These are phyloP conservation scores for Pygoscelis antarcticus DNA, from an alignment of 2,113 vertebrate genomes.

Conservation along the genomic window DNA sequence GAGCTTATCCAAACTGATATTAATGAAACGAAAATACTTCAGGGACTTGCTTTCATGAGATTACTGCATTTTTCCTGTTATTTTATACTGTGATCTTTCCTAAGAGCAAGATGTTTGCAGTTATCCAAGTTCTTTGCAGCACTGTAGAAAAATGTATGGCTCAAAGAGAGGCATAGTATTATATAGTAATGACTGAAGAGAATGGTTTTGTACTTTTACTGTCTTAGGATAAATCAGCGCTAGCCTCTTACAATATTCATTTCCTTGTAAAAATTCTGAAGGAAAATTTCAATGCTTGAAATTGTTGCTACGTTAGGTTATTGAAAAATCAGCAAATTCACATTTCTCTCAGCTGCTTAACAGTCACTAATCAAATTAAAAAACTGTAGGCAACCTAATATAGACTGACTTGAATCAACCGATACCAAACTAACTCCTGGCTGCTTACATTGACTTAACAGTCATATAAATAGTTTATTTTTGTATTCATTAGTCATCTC, in stretches of 20 bases:
- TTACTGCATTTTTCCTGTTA: not conserved
- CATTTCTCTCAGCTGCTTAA: not conserved
- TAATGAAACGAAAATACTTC: not conserved
- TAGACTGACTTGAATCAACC: not conserved
- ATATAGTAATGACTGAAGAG: not conserved
- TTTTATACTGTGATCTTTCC: not conserved
- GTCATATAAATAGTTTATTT: not conserved
- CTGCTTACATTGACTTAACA: not conserved
- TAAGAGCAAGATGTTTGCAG: not conserved
- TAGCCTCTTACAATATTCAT: not conserved
- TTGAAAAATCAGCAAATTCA: not conserved
- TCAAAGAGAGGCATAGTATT: not conserved
- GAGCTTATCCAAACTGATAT: not conserved
- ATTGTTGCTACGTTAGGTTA: rapidly evolving
- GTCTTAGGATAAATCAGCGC: not conserved
- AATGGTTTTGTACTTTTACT: not conserved
- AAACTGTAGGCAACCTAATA: not conserved
- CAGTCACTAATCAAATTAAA: not conserved
- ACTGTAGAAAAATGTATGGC: not conserved
- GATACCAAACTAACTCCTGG: not conserved
- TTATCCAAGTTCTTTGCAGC: not conserved
- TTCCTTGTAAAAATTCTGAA: not conserved
- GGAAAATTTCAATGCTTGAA: not conserved
- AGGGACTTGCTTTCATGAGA: not conserved
- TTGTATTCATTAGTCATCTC: not conserved